These are phyloP conservation scores for Lucilia cuprina DNA, from an alignment of 1,140 invertebrate genomes.

Conservation along the genomic window DNA sequence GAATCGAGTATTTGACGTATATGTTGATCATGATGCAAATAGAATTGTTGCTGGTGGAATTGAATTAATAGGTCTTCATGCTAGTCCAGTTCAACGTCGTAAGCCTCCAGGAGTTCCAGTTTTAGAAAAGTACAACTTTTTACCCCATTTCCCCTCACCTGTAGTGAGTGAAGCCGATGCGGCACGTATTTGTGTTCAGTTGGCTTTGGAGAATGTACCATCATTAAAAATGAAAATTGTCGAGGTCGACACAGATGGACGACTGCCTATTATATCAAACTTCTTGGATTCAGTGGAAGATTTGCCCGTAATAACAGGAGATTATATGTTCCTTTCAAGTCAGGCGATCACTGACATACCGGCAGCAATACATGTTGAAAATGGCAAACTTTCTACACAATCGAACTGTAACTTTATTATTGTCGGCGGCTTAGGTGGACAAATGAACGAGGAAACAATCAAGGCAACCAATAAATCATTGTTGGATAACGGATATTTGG, in stretches of 20 bases:
- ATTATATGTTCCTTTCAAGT: conserved; percentile 64
- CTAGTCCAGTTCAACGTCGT: conserved; percentile 77
- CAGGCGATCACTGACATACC: conserved; percentile 63
- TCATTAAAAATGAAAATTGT: conserved; percentile 75
- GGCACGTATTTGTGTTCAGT: conserved; percentile 66
- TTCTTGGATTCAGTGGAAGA: conserved; percentile 69
- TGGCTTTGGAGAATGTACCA: conserved; percentile 80
- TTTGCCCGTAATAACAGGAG: conserved; percentile 66
- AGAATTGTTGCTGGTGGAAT: conserved; percentile 77
- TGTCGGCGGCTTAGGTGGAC: conserved; percentile 58
- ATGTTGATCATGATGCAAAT: conserved; percentile 48
- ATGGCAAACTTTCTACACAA: conserved; percentile 68
- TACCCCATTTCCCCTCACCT: conserved; percentile 69
- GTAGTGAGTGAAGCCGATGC: conserved; percentile 57
- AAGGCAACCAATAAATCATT: conserved; percentile 49
- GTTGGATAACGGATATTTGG: conserved; percentile 64
- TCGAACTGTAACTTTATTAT: conserved; percentile 68
- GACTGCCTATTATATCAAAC: conserved; percentile 64
- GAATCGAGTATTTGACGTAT: conserved; percentile 60
- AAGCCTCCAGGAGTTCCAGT: conserved; percentile 71
- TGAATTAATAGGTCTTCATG: conserved; percentile 82
- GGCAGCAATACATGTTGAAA: conserved; percentile 67
- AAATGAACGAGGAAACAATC: conserved; percentile 39
- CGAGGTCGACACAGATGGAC: conserved; percentile 62
- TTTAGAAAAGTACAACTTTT: conserved; percentile 78